These are phyloP conservation scores for Cabera pusaria DNA, from an alignment of 2,888 invertebrate genomes.

Conservation along the genomic window DNA sequence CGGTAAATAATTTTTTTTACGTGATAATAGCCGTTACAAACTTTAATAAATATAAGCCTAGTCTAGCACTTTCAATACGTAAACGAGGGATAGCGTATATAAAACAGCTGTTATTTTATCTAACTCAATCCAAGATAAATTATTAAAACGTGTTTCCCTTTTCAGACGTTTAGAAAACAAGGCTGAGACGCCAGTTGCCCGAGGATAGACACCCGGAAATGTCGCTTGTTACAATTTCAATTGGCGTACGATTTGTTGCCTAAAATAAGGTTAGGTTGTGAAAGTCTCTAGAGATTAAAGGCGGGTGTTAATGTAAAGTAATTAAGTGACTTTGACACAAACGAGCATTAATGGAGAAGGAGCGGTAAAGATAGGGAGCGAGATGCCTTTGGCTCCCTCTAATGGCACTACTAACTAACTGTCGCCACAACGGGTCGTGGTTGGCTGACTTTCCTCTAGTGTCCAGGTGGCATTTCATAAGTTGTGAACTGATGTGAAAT, in stretches of 20 bases:
- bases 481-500: too few species aligned
- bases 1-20: too few species aligned
- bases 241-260: slow-evolving; percentile 1
- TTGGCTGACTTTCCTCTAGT: slow-evolving; percentile 19
- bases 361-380: slow-evolving; percentile 52
- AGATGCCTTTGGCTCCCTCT: slow-evolving; percentile 55
- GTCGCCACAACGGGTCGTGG: slow-evolving; percentile 58
- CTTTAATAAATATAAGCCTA: too few species aligned
- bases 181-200: too few species aligned
- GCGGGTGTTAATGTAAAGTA: slow-evolving; percentile 64
- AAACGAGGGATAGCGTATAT: too few species aligned
- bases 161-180: too few species aligned
- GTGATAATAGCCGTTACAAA: too few species aligned
- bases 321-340: slow-evolving; percentile 66
- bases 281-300: slow-evolving; percentile 48
- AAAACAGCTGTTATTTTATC: too few species aligned
- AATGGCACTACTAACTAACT: slow-evolving; percentile 74
- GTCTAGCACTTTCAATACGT: too few species aligned
- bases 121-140: too few species aligned
- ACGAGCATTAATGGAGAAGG: slow-evolving; percentile 65
- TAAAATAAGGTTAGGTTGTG: slow-evolving; percentile 1
- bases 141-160: too few species aligned
- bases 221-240: background rate
- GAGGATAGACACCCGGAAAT: too few species aligned
- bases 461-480: slow-evolving; percentile 10